phyloP scores from a whole-genome alignment of 2,888 invertebrate genomes.

The Cheilosia variabilis region DNA sequence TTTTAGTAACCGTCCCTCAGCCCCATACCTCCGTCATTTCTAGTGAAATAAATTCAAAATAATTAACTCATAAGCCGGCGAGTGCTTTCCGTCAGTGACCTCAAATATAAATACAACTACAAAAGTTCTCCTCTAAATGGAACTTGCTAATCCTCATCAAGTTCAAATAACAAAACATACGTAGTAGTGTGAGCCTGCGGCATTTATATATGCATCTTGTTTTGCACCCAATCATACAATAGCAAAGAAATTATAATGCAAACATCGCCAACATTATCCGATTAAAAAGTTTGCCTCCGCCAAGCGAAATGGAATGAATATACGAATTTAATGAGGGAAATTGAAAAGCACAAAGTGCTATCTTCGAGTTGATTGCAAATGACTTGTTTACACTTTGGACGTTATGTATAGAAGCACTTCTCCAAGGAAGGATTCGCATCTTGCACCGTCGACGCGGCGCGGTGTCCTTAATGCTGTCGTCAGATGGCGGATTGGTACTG shows the following conservation, averaged over 20 bases:
- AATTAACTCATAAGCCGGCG: constrained; percentile 27
- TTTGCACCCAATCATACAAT: background rate
- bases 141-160: constrained; percentile 10
- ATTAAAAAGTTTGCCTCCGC: constrained; percentile 51
- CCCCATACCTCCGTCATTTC: background rate
- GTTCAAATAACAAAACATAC: constrained; percentile 8
- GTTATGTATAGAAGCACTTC: background rate
- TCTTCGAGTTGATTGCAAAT: constrained; percentile 66
- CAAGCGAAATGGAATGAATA: constrained; percentile 55
- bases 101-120: background rate
- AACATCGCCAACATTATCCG: constrained; percentile 48
- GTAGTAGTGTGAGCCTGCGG: constrained; percentile 14
- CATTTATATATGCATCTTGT: constrained; percentile 1
- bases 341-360: constrained; percentile 58
- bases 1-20: too few species aligned
- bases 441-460: background rate
- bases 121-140: background rate
- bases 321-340: constrained; percentile 68
- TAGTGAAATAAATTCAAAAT: constrained; percentile 5
- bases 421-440: background rate
- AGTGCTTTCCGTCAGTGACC: background rate
- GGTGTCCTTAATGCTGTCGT: constrained; percentile 34
- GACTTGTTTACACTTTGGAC: constrained; percentile 68
- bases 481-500: constrained; percentile 7
- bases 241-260: constrained; percentile 4